phyloP scores from a whole-genome alignment of 2,113 vertebrate genomes.

The Struthidea cinerea region DNA sequence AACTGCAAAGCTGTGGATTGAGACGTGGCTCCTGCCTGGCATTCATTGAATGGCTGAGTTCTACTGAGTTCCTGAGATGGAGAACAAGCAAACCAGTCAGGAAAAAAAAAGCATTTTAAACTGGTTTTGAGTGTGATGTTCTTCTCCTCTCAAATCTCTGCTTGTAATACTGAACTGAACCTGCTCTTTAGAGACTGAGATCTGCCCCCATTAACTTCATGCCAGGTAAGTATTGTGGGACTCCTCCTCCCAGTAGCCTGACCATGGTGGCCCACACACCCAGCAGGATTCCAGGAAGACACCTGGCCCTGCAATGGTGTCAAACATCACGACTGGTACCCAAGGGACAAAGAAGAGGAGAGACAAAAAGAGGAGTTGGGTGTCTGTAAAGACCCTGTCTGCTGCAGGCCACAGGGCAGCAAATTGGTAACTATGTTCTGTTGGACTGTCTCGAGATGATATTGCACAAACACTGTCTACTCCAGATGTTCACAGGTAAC shows the following conservation, averaged over 20 bases:
- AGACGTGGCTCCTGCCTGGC: neutral
- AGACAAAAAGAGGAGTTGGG: neutral
- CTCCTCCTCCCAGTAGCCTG: neutral
- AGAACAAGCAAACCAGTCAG: neutral
- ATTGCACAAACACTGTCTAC: neutral
- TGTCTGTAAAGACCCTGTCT: neutral
- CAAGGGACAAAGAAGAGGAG: neutral
- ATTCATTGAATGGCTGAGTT: neutral
- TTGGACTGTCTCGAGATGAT: neutral
- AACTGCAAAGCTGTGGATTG: neutral
- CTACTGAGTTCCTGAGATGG: neutral
- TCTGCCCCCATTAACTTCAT: neutral
- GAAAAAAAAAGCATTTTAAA: neutral
- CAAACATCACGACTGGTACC: neutral
- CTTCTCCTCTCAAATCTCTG: neutral
- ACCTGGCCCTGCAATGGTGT: neutral
- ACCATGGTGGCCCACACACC: accelerated
- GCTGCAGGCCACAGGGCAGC: neutral
- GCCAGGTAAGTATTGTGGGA: neutral
- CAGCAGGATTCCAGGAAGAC: neutral
- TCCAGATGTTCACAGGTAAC: neutral
- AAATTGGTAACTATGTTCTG: neutral
- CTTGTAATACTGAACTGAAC: neutral
- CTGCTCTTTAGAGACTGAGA: neutral
- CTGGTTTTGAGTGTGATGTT: neutral